Conservation (phyloP, 2,113 vertebrate genomes). For the Spea bombifrons region DNA sequence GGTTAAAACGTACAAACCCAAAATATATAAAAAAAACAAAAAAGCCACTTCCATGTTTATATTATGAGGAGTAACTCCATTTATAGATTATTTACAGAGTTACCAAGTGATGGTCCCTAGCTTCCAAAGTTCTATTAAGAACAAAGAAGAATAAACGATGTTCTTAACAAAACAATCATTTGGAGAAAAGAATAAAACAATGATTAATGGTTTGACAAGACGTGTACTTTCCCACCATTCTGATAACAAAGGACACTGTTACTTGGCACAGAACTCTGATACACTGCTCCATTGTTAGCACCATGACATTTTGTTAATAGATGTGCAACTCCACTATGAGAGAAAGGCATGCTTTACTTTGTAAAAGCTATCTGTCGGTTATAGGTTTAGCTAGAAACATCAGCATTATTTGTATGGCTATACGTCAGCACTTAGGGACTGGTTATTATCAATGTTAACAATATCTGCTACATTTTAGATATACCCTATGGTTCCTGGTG, state of each 20-base stretch:
- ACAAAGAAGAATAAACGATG: neutral
- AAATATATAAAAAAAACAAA: too few species aligned
- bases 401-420: too few species aligned
- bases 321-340: conserved; percentile 19
- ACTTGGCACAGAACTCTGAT: conserved; percentile 8
- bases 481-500: too few species aligned
- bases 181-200: conserved; percentile 11
- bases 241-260: conserved; percentile 25
- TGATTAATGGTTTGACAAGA: conserved; percentile 38
- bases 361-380: too few species aligned
- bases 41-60: too few species aligned
- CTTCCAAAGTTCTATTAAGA: neutral
- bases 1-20: too few species aligned
- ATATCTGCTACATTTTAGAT: too few species aligned
- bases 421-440: too few species aligned
- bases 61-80: too few species aligned
- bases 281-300: conserved; percentile 31
- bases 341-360: conserved; percentile 8
- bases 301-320: conserved; percentile 33
- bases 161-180: conserved; percentile 2
- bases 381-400: too few species aligned
- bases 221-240: conserved; percentile 42
- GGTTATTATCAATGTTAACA: too few species aligned
- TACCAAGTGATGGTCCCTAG: neutral
- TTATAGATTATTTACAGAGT: neutral